A percentile compares a stretch with the other conserved stretches of the same genome.
phyloP scores from a whole-genome alignment of 2,888 invertebrate species.

The Xanthorhoe spadicearia region DNA sequence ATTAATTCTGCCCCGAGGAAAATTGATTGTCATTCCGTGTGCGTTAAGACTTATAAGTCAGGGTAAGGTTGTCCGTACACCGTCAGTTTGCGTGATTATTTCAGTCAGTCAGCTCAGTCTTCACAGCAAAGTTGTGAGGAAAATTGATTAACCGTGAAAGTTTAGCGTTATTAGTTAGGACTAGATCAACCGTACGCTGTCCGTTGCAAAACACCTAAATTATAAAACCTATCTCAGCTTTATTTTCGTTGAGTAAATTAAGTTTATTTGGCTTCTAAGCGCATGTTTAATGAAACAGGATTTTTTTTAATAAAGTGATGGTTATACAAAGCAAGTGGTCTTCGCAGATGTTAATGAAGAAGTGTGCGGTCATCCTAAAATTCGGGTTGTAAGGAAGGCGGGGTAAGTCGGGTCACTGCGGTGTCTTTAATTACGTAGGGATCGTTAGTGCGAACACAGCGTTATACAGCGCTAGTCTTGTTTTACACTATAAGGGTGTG shows the following conservation, averaged over 20 bases:
- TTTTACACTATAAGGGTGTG: background rate
- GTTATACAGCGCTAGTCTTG: background rate
- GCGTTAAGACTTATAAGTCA: constrained; percentile 15
- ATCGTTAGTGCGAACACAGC: constrained; percentile 24
- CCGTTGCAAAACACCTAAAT: no score
- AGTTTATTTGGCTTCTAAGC: no score
- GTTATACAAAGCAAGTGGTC: background rate
- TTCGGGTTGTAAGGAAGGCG: background rate
- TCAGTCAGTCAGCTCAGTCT: background rate
- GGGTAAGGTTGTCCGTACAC: background rate
- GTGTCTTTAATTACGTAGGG: constrained; percentile 38
- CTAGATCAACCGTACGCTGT: no score
- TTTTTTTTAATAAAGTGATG: no score
- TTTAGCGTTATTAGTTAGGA: no score
- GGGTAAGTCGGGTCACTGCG: constrained; percentile 25
- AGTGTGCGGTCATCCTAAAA: background rate
- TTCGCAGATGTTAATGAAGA: background rate
- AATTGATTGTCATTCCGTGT: constrained; percentile 40
- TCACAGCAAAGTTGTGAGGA: no score
- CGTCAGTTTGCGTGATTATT: background rate
- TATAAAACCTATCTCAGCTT: no score
- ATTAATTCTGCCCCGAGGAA: constrained; percentile 36
- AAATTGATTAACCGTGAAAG: no score
- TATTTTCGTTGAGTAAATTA: no score
- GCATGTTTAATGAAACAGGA: no score